A percentile compares a stretch with the other conserved stretches of the same genome.
phyloP scores from a whole-genome alignment of 2,113 vertebrate genomes.

The Atrichornis clamosus region DNA sequence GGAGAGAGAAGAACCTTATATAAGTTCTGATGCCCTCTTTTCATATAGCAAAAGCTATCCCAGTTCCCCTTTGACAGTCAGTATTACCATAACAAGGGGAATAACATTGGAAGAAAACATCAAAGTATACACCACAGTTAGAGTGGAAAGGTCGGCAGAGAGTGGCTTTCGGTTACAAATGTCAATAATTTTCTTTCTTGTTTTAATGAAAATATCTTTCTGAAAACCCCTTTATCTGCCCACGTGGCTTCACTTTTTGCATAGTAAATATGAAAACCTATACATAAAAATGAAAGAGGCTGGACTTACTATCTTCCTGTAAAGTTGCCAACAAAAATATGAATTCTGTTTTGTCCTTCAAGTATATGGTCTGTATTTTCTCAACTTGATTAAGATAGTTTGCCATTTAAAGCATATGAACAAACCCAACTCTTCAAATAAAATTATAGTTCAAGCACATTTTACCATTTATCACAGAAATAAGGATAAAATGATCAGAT shows the following conservation, averaged over 20 bases:
- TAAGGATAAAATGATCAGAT: neutral
- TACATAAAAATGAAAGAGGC: neutral
- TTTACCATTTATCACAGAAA: neutral
- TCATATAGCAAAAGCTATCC: neutral
- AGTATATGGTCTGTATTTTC: neutral
- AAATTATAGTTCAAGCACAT: neutral
- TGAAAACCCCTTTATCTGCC: neutral
- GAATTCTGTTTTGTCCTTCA: neutral
- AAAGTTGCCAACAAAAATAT: neutral
- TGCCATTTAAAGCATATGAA: neutral
- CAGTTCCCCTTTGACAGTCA: neutral
- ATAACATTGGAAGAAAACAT: neutral
- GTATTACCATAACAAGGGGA: neutral
- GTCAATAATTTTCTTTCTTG: neutral
- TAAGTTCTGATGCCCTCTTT: neutral
- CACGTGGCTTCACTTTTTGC: neutral
- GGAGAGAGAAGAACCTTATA: neutral
- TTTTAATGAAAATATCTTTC: neutral
- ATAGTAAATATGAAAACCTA: neutral
- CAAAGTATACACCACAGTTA: neutral
- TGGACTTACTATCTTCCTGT: neutral
- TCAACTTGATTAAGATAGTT: neutral
- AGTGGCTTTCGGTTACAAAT: rapidly evolving
- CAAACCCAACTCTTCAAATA: neutral
- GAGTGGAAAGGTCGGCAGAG: neutral